Evolutionary conservation across 2,888 invertebrate genomes (phyloP).

Genomic region (Drosophila macrospina): DNA sequence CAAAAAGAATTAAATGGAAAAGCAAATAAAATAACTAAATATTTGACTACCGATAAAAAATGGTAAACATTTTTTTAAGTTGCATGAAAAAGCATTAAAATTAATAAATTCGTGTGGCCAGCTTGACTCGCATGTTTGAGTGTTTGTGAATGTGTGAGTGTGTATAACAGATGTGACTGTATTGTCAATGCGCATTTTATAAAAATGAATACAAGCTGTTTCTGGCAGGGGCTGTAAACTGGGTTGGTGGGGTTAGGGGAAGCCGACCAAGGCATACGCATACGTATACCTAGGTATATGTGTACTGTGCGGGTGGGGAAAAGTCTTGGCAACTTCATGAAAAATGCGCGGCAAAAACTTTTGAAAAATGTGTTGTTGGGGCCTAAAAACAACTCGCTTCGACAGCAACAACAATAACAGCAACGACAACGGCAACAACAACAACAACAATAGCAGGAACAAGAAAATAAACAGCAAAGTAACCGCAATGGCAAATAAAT

Average conservation of each 20-base stretch:
- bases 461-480: constrained; percentile 52
- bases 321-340: constrained; percentile 74
- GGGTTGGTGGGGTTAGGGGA: too few species aligned
- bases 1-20: constrained; percentile 17
- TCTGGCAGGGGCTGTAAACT: constrained; percentile 9
- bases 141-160: constrained; percentile 27
- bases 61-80: constrained; percentile 44
- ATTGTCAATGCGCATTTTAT: constrained; percentile 63
- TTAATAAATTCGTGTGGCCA: constrained; percentile 72
- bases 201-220: constrained; percentile 50
- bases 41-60: constrained; percentile 43
- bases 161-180: constrained; percentile 50
- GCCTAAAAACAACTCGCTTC: constrained; percentile 39
- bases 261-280: not conserved
- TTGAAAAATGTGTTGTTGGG: constrained; percentile 58
- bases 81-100: constrained; percentile 72
- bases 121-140: constrained; percentile 8
- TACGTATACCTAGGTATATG: constrained; percentile 2
- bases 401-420: constrained; percentile 27
- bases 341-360: constrained; percentile 64
- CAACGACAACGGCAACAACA: constrained; percentile 22
- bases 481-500: constrained; percentile 79
- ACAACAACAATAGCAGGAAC: constrained; percentile 22
- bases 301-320: constrained; percentile 24
- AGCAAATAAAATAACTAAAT: constrained; percentile 20